Conservation (phyloP, 2,113 vertebrate species). For the Rhipidura dahli region DNA sequence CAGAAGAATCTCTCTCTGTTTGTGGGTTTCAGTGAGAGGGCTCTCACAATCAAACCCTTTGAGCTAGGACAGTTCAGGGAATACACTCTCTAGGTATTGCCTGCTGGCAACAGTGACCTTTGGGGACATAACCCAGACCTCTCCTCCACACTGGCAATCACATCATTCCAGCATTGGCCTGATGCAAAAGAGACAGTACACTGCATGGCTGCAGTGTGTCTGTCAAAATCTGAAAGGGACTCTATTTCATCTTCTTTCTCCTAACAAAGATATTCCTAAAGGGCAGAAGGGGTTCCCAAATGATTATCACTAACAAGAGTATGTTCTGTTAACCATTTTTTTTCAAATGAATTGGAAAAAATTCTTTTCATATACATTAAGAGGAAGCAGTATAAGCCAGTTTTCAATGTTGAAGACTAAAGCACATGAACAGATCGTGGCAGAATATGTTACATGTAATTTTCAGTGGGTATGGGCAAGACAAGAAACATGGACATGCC, state of each 20-base stretch:
- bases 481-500: neutral
- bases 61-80: neutral
- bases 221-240: slow-evolving; percentile 24
- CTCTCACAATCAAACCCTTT: slow-evolving; percentile 47
- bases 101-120: slow-evolving; percentile 41
- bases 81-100: slow-evolving; percentile 28
- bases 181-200: neutral
- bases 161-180: rapidly evolving
- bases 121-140: slow-evolving; percentile 41
- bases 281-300: slow-evolving; percentile 4
- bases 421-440: neutral
- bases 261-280: neutral
- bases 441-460: neutral
- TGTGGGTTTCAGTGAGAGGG: neutral
- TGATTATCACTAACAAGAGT: slow-evolving; percentile 1
- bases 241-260: neutral
- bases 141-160: neutral
- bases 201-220: neutral
- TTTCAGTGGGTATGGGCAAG: neutral
- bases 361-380: neutral
- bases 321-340: neutral
- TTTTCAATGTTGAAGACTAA: neutral
- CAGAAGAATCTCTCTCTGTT: slow-evolving; percentile 47
- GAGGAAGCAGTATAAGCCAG: neutral
- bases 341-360: neutral